A percentile compares a stretch with the other conserved stretches of the same genome.
phyloP scores from a whole-genome alignment of 2,888 invertebrate species.

The Hypselothyrea guttata region DNA sequence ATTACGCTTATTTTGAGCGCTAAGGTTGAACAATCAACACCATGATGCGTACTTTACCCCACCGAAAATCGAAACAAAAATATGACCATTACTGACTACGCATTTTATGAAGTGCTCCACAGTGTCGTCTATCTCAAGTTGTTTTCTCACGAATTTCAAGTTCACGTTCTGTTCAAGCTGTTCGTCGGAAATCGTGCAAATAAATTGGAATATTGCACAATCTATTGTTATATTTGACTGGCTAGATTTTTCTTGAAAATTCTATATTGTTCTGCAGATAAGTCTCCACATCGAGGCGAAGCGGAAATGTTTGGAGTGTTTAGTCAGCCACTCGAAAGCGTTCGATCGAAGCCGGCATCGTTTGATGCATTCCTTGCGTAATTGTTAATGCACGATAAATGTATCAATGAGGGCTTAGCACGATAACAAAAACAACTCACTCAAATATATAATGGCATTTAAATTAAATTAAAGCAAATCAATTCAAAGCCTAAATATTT shows the following conservation, averaged over 20 bases:
- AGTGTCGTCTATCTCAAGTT: constrained; percentile 2
- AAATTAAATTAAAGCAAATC: constrained; percentile 21
- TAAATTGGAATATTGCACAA: constrained; percentile 16
- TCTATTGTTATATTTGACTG: constrained; percentile 5
- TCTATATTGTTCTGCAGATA: background rate
- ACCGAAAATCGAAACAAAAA: too few species aligned
- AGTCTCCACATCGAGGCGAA: background rate
- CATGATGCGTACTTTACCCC: constrained; percentile 9
- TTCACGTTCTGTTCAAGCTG: constrained; percentile 2
- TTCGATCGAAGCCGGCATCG: constrained; percentile 14
- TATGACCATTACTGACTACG: constrained; percentile 6
- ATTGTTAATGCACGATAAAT: constrained; percentile 21
- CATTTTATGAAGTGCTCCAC: constrained; percentile 25
- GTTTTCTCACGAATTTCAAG: constrained; percentile 1
- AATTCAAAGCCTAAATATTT: constrained; percentile 5
- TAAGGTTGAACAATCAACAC: background rate
- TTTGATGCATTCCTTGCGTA: constrained; percentile 26
- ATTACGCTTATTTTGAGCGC: constrained; percentile 23
- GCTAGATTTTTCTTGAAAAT: background rate
- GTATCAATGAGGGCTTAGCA: constrained; percentile 8
- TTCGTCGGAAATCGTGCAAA: background rate
- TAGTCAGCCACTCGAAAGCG: constrained; percentile 22
- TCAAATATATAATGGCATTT: constrained; percentile 27
- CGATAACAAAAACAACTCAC: constrained; percentile 23
- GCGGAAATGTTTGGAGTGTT: constrained; percentile 43